Percentiles rank a stretch among this genome's conserved stretches.
phyloP scores from a whole-genome alignment of 2,888 invertebrate species.

The Pachycephus smyrnensis region DNA sequence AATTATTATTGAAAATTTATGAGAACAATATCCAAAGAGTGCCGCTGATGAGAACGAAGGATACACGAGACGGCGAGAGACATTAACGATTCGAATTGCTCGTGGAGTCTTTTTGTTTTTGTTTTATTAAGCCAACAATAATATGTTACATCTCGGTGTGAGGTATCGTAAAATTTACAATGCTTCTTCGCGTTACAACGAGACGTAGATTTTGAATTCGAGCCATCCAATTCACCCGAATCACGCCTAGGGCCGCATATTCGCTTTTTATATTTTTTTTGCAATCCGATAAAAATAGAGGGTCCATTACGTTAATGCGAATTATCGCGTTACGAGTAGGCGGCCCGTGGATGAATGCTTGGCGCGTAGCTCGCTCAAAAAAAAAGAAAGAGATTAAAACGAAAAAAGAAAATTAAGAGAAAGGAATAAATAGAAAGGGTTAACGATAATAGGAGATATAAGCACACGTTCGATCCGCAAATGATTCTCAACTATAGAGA shows the following conservation, averaged over 20 bases:
- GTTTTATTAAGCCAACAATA: constrained; percentile 8
- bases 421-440: background rate
- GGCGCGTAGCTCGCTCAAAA: background rate
- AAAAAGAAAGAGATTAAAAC: background rate
- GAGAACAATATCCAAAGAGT: background rate
- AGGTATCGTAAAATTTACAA: constrained; percentile 5
- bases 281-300: background rate
- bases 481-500: background rate
- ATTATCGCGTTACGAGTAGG: background rate
- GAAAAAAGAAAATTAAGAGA: background rate
- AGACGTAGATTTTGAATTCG: background rate
- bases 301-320: background rate
- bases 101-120: background rate
- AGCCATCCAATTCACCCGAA: background rate
- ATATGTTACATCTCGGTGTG: constrained; percentile 4
- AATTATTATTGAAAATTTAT: background rate
- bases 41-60: background rate
- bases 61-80: background rate
- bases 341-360: background rate
- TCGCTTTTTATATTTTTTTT: background rate
- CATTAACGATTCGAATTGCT: background rate
- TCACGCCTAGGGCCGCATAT: background rate
- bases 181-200: background rate
- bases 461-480: background rate
- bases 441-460: background rate